These are phyloP conservation scores for Coregonus sp. DNA, from an alignment of 2,797 vertebrate genomes.

Conservation along the genomic window DNA sequence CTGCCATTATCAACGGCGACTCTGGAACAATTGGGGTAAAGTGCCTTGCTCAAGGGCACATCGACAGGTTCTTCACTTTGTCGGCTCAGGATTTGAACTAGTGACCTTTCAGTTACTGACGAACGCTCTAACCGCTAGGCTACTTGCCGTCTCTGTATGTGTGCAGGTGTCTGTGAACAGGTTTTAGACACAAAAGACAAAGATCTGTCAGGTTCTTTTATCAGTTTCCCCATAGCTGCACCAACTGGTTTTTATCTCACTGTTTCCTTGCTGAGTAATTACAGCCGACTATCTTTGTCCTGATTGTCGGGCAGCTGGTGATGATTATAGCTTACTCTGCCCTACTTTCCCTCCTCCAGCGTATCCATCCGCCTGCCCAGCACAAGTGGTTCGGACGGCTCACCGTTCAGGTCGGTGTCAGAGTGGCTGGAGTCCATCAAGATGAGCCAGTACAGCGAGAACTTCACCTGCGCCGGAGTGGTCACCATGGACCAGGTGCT, in stretches of 20 bases:
- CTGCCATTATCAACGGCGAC: no score
- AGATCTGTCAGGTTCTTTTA: constrained; percentile 36
- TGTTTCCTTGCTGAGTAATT: constrained; percentile 54
- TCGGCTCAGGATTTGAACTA: no score
- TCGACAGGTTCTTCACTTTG: no score
- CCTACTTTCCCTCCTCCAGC: constrained; percentile 67
- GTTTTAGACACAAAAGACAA: constrained; percentile 16
- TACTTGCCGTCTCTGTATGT: background rate
- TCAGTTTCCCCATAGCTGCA: constrained; percentile 50
- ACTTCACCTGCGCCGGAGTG: constrained; percentile 86
- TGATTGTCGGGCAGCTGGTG: constrained; percentile 54
- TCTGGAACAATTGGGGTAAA: no score
- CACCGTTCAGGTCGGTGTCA: constrained; percentile 88
- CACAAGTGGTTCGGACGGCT: constrained; percentile 89
- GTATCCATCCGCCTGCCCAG: constrained; percentile 96
- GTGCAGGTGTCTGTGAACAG: constrained; percentile 2
- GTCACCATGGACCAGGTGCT: constrained; percentile 91
- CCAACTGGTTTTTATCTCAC: constrained; percentile 68
- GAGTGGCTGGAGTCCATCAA: constrained; percentile 98
- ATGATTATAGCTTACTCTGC: constrained; percentile 40
- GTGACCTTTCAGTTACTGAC: no score
- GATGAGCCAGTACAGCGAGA: constrained; percentile 95
- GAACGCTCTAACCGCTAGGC: no score
- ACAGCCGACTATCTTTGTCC: constrained; percentile 52
- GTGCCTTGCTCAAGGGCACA: no score